Conservation (phyloP, 2,888 invertebrate genomes). For the Barypeithes pellucidus region DNA sequence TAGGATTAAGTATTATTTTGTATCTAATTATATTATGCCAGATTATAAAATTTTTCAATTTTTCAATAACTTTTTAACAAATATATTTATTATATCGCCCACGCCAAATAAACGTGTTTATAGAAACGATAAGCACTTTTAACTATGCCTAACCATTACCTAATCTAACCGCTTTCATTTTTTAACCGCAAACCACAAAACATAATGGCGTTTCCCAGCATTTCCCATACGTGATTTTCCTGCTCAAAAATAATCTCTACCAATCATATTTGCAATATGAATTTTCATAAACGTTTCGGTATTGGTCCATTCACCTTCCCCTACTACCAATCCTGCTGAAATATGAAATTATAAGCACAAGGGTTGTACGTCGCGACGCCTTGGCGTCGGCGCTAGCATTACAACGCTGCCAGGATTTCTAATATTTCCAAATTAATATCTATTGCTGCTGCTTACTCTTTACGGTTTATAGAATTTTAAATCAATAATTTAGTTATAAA, state of each 20-base stretch:
- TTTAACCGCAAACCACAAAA: conserved; percentile 32
- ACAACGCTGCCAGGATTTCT: conserved; percentile 45
- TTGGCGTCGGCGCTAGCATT: conserved; percentile 56
- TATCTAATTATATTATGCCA: too few relatives aligned
- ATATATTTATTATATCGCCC: too few relatives aligned
- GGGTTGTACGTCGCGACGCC: conserved; percentile 62
- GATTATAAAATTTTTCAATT: too few relatives aligned
- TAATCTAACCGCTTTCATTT: conserved; percentile 6
- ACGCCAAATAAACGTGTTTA: neutral
- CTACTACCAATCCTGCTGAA: conserved; percentile 60
- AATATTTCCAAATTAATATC: conserved; percentile 46
- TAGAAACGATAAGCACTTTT: neutral
- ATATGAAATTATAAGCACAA: conserved; percentile 62
- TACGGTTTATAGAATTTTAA: neutral
- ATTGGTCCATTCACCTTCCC: conserved; percentile 57
- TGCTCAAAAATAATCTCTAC: conserved; percentile 51
- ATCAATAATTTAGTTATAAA: neutral
- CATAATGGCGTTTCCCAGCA: conserved; percentile 40
- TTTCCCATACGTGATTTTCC: conserved; percentile 3
- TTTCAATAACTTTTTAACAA: too few relatives aligned
- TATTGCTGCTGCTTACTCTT: neutral
- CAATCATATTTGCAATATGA: conserved; percentile 63
- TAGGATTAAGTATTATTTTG: too few relatives aligned
- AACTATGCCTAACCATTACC: conserved; percentile 2
- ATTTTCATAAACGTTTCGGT: conserved; percentile 60